Evolutionary conservation across 2,888 invertebrate genomes (phyloP).

Genomic region (Drosophila anomalipes): DNA sequence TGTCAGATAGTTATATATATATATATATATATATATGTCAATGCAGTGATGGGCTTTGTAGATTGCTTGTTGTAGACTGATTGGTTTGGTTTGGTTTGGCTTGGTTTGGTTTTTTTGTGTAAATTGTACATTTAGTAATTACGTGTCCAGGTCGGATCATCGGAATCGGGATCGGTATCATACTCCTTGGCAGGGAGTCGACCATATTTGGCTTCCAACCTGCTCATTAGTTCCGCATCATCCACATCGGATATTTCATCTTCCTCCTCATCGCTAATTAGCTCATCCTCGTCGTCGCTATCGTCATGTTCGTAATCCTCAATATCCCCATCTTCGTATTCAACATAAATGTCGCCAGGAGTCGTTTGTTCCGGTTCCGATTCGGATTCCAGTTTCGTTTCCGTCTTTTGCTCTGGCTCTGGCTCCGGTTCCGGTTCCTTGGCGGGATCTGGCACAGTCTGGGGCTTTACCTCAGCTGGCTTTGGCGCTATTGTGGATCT

Average conservation of each 20-base stretch:
- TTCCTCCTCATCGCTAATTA: slow-evolving; percentile 84
- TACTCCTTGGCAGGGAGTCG: slow-evolving; percentile 88
- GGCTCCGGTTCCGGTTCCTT: slow-evolving; percentile 12
- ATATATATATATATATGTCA: slow-evolving; percentile 19
- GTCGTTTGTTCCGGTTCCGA: slow-evolving; percentile 16
- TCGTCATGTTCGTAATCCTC: slow-evolving; percentile 64
- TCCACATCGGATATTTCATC: slow-evolving; percentile 88
- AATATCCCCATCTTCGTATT: slow-evolving; percentile 66
- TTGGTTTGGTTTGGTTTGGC: slow-evolving; percentile 20
- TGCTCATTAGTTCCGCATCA: slow-evolving; percentile 89
- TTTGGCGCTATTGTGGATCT: slow-evolving; percentile 52
- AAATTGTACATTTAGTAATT: slow-evolving; percentile 81
- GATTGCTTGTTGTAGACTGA: slow-evolving; percentile 34
- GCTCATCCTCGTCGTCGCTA: slow-evolving; percentile 69
- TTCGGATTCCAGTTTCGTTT: slow-evolving; percentile 15
- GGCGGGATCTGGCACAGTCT: slow-evolving; percentile 5
- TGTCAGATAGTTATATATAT: slow-evolving; percentile 25
- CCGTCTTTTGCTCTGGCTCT: not conserved
- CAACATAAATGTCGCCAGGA: slow-evolving; percentile 68
- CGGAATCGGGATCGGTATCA: slow-evolving; percentile 86
- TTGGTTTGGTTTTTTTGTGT: slow-evolving; percentile 36
- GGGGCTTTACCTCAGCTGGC: slow-evolving; percentile 9
- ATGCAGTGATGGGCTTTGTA: slow-evolving; percentile 41
- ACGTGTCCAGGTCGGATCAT: slow-evolving; percentile 85
- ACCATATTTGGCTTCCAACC: slow-evolving; percentile 91